phyloP scores from a whole-genome alignment of 2,888 invertebrate genomes.

The Physocephala rufipes region DNA sequence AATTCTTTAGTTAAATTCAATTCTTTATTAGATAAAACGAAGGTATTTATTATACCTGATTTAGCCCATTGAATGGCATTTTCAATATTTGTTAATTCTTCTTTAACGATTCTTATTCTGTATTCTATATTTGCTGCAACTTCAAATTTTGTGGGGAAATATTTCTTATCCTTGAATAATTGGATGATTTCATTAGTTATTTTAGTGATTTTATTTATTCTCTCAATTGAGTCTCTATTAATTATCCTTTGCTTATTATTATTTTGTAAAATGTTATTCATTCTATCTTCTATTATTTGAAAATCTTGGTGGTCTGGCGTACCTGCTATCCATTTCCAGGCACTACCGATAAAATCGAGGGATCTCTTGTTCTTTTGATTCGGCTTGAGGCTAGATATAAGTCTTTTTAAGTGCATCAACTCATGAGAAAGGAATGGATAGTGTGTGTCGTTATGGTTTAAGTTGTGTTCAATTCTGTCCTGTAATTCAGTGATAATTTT shows the following conservation, averaged over 20 bases:
- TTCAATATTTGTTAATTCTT: slow-evolving; percentile 40
- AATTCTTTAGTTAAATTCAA: slow-evolving; percentile 38
- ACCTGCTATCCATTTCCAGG: slow-evolving; percentile 32
- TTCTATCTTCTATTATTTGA: slow-evolving; percentile 16
- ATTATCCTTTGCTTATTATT: slow-evolving; percentile 13
- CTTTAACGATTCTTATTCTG: slow-evolving; percentile 41
- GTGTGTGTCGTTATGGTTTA: slow-evolving; percentile 7
- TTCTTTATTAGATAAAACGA: slow-evolving; percentile 41
- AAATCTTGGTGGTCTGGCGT: slow-evolving; percentile 32
- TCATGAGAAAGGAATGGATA: slow-evolving; percentile 20
- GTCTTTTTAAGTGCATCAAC: slow-evolving; percentile 9
- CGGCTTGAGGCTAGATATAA: slow-evolving; percentile 24
- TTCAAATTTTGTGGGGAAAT: too few species aligned
- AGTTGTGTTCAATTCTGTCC: slow-evolving; percentile 4
- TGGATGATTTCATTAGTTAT: background rate
- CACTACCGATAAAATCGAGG: slow-evolving; percentile 25
- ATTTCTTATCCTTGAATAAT: background rate
- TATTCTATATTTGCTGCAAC: slow-evolving; percentile 21
- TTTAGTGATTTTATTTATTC: slow-evolving; percentile 1
- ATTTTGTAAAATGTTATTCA: slow-evolving; percentile 28
- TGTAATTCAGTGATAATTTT: slow-evolving; percentile 21
- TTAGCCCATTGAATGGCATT: slow-evolving; percentile 43
- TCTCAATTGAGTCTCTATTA: background rate
- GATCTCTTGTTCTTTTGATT: slow-evolving; percentile 23
- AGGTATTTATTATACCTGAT: slow-evolving; percentile 41